Evolutionary conservation across 2,888 invertebrate species (phyloP).

Genomic region (Heliconius hortense): DNA sequence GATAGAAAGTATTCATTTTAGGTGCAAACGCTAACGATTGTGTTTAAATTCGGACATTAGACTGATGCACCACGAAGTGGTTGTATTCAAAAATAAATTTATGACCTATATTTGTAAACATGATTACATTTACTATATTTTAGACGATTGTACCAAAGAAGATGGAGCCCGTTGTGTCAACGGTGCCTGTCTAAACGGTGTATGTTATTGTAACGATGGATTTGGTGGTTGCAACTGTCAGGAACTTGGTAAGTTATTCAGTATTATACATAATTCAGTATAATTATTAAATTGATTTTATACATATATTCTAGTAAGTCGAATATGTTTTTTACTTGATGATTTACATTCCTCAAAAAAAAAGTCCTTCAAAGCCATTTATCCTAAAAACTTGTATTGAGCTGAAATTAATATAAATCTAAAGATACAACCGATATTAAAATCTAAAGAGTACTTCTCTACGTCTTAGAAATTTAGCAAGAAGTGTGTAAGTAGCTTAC

Average conservation of each 20-base stretch:
- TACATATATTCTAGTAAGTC: not conserved
- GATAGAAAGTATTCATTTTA: too few relatives aligned
- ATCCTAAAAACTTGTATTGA: too few relatives aligned
- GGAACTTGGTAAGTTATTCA: slow-evolving; percentile 87
- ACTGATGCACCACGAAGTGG: too few relatives aligned
- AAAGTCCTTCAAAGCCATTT: not conserved
- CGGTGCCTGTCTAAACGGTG: slow-evolving; percentile 95
- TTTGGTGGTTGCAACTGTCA: slow-evolving; percentile 97
- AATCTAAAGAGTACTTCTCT: not conserved
- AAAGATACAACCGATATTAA: too few relatives aligned
- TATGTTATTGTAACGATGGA: slow-evolving; percentile 97
- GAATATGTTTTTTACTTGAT: not conserved
- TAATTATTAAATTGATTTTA: not conserved
- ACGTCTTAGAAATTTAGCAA: not conserved
- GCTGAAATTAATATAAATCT: too few relatives aligned
- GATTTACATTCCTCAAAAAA: not conserved
- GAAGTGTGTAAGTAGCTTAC: not conserved
- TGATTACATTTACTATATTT: slow-evolving; percentile 45
- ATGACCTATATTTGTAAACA: not conserved
- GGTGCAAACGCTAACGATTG: too few relatives aligned
- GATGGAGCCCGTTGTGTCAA: slow-evolving; percentile 95
- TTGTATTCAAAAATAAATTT: not conserved
- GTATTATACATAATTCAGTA: not conserved
- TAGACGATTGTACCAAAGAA: slow-evolving; percentile 96
- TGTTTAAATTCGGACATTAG: too few relatives aligned